Conservation (phyloP, 2,113 vertebrate species). For the Bubo scandiacus region DNA sequence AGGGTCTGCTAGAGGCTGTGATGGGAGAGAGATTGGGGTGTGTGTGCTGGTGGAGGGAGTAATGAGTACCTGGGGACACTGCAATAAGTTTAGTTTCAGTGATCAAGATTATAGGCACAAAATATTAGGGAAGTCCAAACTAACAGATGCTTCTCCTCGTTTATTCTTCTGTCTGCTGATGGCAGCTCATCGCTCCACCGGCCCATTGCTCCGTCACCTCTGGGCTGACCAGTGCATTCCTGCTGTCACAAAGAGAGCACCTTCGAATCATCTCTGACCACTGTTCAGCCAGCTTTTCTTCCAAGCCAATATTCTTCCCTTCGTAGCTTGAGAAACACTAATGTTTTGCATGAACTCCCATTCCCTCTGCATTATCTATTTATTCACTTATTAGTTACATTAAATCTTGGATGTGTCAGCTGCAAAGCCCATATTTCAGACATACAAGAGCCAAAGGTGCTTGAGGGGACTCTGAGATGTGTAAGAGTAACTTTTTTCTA, state of each 20-base stretch:
- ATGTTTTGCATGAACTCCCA: not conserved
- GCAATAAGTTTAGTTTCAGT: not conserved
- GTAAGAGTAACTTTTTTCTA: not conserved
- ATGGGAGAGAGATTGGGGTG: not conserved
- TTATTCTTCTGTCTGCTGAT: not conserved
- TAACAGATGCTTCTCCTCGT: fast-evolving
- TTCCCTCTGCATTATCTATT: not conserved
- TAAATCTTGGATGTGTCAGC: not conserved
- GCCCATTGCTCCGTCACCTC: not conserved
- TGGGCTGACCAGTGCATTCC: not conserved
- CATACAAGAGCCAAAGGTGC: not conserved
- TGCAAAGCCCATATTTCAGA: not conserved
- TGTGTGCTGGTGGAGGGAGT: too few species aligned
- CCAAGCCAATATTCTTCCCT: not conserved
- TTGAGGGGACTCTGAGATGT: not conserved
- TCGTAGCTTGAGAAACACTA: not conserved
- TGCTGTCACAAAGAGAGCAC: not conserved
- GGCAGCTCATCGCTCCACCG: fast-evolving
- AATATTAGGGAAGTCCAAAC: not conserved
- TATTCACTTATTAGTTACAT: not conserved
- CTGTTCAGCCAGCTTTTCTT: not conserved
- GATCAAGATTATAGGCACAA: not conserved
- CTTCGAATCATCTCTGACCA: not conserved
- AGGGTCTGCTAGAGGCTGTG: not conserved
- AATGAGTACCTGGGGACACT: fast-evolving